phyloP scores from a whole-genome alignment of 2,888 invertebrate species.

The Orthonevra nobilis region DNA sequence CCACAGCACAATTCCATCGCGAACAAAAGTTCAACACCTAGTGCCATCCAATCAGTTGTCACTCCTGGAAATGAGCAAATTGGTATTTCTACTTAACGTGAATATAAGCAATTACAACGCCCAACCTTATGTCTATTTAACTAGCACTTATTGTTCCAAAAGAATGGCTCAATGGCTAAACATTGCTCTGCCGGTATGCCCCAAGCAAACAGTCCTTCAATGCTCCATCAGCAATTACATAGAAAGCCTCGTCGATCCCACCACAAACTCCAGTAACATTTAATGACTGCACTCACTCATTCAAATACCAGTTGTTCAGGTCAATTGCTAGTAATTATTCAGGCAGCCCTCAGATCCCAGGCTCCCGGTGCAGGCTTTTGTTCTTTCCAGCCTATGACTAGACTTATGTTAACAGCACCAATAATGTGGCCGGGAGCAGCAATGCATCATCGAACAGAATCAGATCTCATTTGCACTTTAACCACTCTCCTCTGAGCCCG shows the following conservation, averaged over 20 bases:
- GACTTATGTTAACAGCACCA: slow-evolving; percentile 64
- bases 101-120: slow-evolving; percentile 55
- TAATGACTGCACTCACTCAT: slow-evolving; percentile 49
- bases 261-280: slow-evolving; percentile 46
- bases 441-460: slow-evolving; percentile 59
- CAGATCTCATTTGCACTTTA: slow-evolving; percentile 48
- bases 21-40: slow-evolving; percentile 15
- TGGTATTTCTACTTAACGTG: slow-evolving; percentile 62
- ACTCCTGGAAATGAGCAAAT: slow-evolving; percentile 54
- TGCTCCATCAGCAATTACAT: slow-evolving; percentile 21
- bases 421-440: slow-evolving; percentile 44
- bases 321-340: slow-evolving; percentile 63
- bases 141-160: slow-evolving; percentile 43
- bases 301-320: slow-evolving; percentile 45
- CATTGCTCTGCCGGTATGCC: background rate
- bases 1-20: background rate
- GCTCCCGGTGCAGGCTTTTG: too few relatives aligned
- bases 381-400: slow-evolving; percentile 49
- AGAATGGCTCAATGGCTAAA: slow-evolving; percentile 13
- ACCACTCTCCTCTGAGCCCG: too few relatives aligned
- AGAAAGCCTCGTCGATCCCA: slow-evolving; percentile 6
- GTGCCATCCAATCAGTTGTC: background rate
- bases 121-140: slow-evolving; percentile 41
- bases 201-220: background rate
- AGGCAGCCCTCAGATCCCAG: slow-evolving; percentile 13